A percentile compares a stretch with the other conserved stretches of the same genome.
Conservation (phyloP, 1,140 invertebrate genomes). For the Aphaenogaster ashmeadi region DNA sequence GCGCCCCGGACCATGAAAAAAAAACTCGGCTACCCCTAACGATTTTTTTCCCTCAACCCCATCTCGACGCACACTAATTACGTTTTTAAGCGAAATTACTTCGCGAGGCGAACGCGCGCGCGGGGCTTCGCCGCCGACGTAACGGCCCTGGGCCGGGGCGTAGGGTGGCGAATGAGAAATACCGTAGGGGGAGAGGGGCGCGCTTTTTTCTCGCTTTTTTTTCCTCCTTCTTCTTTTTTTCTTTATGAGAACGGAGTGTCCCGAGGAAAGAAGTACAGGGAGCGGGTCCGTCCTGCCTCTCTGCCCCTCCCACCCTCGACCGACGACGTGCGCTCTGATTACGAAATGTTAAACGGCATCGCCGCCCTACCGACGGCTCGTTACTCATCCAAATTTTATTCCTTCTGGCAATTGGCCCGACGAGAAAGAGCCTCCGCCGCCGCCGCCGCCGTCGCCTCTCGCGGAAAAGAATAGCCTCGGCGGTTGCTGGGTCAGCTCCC, state of each 20-base stretch:
- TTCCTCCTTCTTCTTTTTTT: slow-evolving; percentile 24
- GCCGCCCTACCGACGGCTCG: slow-evolving; percentile 53
- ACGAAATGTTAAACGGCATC: slow-evolving; percentile 78
- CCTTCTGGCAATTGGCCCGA: slow-evolving; percentile 69
- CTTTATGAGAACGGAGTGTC: slow-evolving; percentile 66
- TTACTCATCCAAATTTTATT: slow-evolving; percentile 79
- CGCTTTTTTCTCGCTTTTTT: slow-evolving; percentile 2
- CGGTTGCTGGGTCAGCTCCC: slow-evolving; percentile 66
- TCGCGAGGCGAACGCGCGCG: slow-evolving; percentile 42
- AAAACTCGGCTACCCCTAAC: slow-evolving; percentile 80
- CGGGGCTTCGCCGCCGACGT: slow-evolving; percentile 52
- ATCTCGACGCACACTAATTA: slow-evolving; percentile 85
- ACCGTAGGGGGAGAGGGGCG: slow-evolving; percentile 66
- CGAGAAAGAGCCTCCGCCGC: neutral
- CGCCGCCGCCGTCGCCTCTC: neutral
- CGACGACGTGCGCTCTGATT: slow-evolving; percentile 67
- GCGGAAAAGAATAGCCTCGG: neutral
- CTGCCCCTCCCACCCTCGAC: neutral
- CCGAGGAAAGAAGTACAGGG: slow-evolving; percentile 51
- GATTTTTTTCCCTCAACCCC: slow-evolving; percentile 86
- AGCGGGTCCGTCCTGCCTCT: slow-evolving; percentile 38
- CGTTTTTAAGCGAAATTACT: slow-evolving; percentile 85
- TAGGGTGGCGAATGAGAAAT: slow-evolving; percentile 75
- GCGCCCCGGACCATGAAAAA: slow-evolving; percentile 79
- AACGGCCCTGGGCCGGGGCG: slow-evolving; percentile 56